These are phyloP conservation scores for Hermodice carunculata DNA, from an alignment of 2,888 invertebrate genomes.

Conservation along the genomic window DNA sequence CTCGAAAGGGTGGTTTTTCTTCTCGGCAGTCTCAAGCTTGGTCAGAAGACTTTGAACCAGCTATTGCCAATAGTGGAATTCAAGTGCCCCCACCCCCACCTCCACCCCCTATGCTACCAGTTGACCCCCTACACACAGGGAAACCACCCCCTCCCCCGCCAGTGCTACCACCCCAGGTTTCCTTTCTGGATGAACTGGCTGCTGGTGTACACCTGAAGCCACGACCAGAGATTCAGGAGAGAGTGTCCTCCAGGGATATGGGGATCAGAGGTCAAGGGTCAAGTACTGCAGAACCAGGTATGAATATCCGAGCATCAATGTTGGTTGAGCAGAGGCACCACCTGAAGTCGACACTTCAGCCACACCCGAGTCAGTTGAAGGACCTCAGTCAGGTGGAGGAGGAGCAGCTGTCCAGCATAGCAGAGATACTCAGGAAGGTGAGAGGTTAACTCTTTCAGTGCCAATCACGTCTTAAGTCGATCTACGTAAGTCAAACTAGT, in stretches of 20 bases:
- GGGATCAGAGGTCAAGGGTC: background rate
- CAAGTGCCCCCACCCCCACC: conserved; percentile 44
- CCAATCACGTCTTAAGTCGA: too few relatives aligned
- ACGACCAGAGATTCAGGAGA: background rate
- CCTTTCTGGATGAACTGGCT: background rate
- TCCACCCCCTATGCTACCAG: conserved; percentile 4
- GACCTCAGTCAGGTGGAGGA: conserved; percentile 45
- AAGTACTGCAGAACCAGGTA: background rate
- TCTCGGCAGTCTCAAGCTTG: too few relatives aligned
- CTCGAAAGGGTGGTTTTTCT: too few relatives aligned
- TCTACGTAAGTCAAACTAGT: too few relatives aligned
- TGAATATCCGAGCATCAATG: conserved; percentile 45
- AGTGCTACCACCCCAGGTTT: background rate
- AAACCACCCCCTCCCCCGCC: conserved; percentile 14
- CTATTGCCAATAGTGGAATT: background rate
- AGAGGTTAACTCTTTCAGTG: too few relatives aligned
- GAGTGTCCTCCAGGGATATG: background rate
- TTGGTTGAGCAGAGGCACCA: conserved; percentile 49
- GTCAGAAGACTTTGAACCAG: too few relatives aligned
- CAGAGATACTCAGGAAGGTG: conserved; percentile 60
- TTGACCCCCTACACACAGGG: background rate
- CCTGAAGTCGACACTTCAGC: conserved; percentile 47
- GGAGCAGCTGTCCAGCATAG: conserved; percentile 49
- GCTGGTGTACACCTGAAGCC: background rate
- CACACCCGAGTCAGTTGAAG: conserved; percentile 51